phyloP scores from a whole-genome alignment of 1,140 invertebrate species.

The Drosophila willistoni region DNA sequence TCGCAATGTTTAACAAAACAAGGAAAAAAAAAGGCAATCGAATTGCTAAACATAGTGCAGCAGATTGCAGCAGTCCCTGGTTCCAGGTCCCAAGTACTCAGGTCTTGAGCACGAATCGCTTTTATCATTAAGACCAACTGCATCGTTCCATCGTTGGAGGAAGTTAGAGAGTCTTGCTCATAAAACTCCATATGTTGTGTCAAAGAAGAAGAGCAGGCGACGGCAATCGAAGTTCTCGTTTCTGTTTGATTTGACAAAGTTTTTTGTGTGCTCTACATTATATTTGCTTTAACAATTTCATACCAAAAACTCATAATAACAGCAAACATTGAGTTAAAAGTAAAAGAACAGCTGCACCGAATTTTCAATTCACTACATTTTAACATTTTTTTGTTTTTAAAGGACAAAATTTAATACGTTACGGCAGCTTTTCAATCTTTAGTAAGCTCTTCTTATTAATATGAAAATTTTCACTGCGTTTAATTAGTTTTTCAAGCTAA shows the following conservation, averaged over 20 bases:
- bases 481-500: no score
- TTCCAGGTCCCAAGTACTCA: no score
- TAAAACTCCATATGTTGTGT: neutral
- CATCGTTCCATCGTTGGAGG: neutral
- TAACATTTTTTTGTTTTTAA: no score
- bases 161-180: neutral
- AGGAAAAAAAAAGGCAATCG: conserved; percentile 50
- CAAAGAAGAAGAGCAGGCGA: neutral
- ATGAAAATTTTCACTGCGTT: no score
- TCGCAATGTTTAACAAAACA: conserved; percentile 14
- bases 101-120: no score
- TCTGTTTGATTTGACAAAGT: neutral
- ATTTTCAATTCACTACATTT: neutral
- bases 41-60: conserved; percentile 28
- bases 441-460: no score
- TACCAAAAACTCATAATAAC: conserved; percentile 19
- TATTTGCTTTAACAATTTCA: conserved; percentile 11
- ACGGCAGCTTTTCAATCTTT: no score
- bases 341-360: neutral
- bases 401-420: no score
- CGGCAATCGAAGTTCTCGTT: neutral
- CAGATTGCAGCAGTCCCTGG: conserved; percentile 34
- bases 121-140: conserved; percentile 2
- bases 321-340: conserved; percentile 15
- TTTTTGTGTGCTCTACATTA: conserved; percentile 6